phyloP scores from a whole-genome alignment of 2,113 vertebrate genomes.

The Poecilia latipinna region DNA sequence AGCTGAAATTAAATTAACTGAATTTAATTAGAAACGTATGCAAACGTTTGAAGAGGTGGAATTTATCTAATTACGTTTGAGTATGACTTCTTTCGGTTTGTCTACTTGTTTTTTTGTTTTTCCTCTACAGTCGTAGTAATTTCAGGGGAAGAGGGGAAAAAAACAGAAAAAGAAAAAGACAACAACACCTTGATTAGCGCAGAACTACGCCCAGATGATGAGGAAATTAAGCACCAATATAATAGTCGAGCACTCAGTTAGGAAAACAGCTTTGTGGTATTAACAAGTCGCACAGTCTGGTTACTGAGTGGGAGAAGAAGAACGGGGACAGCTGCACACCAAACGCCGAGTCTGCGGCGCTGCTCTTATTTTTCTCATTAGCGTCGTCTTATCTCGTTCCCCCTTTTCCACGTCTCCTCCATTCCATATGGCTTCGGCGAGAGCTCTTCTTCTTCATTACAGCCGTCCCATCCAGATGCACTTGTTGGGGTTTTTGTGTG shows the following conservation, averaged over 20 bases:
- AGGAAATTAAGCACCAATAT: slow-evolving; percentile 12
- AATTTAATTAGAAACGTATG: too few species aligned
- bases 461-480: slow-evolving; percentile 8
- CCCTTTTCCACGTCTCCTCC: slow-evolving; percentile 1
- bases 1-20: too few species aligned
- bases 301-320: slow-evolving; percentile 8
- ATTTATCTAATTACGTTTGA: too few species aligned
- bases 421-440: slow-evolving; percentile 15
- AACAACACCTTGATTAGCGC: background rate
- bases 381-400: background rate
- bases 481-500: background rate
- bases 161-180: background rate
- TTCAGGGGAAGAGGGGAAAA: background rate
- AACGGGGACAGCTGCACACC: background rate
- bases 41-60: too few species aligned
- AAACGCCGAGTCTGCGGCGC: background rate
- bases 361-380: slow-evolving; percentile 16
- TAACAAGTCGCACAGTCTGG: background rate
- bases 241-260: slow-evolving; percentile 25
- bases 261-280: slow-evolving; percentile 8
- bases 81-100: too few species aligned
- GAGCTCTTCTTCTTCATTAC: slow-evolving; percentile 22
- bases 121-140: background rate
- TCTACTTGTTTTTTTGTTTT: too few species aligned
- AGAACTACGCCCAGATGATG: background rate